Evolutionary conservation across 2,113 vertebrate species (phyloP).

Genomic region (Hippocampus comes): DNA sequence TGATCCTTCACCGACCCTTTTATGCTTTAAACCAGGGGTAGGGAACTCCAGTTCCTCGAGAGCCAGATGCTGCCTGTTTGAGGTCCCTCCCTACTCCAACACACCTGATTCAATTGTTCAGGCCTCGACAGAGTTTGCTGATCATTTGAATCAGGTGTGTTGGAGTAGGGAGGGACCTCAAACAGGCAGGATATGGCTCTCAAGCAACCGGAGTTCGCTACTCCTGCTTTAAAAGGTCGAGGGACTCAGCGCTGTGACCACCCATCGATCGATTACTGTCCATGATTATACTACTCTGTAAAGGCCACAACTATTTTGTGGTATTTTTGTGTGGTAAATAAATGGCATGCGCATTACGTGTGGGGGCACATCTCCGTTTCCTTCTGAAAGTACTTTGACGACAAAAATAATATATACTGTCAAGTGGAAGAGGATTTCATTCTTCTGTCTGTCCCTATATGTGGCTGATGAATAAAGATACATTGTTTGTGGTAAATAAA

Average conservation of each 20-base stretch:
- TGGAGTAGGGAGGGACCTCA: too few relatives aligned
- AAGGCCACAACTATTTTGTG: slow-evolving; percentile 33
- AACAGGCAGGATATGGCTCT: too few relatives aligned
- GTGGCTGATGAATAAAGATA: neutral
- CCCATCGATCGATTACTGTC: slow-evolving; percentile 25
- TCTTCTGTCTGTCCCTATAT: neutral
- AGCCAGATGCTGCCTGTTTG: too few relatives aligned
- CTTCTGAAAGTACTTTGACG: neutral
- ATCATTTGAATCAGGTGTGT: too few relatives aligned
- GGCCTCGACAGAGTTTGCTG: too few relatives aligned
- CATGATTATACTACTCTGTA: slow-evolving; percentile 25
- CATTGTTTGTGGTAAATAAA: neutral
- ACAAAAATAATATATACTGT: neutral
- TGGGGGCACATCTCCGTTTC: too few relatives aligned
- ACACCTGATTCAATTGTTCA: too few relatives aligned
- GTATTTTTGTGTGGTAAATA: neutral
- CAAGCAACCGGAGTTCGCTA: too few relatives aligned
- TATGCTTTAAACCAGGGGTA: too few relatives aligned
- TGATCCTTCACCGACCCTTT: slow-evolving; percentile 5
- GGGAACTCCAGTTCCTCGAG: too few relatives aligned
- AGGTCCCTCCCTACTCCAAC: too few relatives aligned
- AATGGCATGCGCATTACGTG: neutral
- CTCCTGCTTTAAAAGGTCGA: slow-evolving; percentile 24
- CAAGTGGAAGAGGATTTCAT: neutral
- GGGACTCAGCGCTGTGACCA: slow-evolving; percentile 32